phyloP scores from a whole-genome alignment of 2,797 vertebrate genomes.

The Crenichthys baileyi region DNA sequence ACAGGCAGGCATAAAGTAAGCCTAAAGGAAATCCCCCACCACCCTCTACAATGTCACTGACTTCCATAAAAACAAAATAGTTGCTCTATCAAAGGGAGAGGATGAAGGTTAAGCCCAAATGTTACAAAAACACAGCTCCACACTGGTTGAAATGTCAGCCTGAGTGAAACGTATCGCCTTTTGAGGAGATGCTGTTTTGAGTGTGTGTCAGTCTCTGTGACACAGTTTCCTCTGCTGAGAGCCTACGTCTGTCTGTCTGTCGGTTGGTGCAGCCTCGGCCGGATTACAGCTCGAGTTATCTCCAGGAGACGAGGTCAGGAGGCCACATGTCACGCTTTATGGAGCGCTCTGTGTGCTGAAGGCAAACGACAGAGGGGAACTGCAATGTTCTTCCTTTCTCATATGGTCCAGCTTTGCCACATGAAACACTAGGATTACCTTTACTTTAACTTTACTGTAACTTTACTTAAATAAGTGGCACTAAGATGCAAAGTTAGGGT shows the following conservation, averaged over 20 bases:
- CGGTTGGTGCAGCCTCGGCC: constrained; percentile 29
- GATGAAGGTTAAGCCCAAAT: constrained; percentile 18
- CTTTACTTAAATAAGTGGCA: constrained; percentile 39
- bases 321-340: constrained; percentile 41
- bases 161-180: constrained; percentile 56
- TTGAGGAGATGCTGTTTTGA: constrained; percentile 56
- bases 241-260: constrained; percentile 24
- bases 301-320: constrained; percentile 55
- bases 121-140: constrained; percentile 15
- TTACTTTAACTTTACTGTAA: too few species aligned
- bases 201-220: constrained; percentile 44
- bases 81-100: constrained; percentile 32
- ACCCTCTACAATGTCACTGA: constrained; percentile 9
- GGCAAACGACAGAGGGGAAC: constrained; percentile 16
- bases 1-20: constrained; percentile 43
- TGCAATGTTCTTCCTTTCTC: neutral
- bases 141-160: constrained; percentile 65
- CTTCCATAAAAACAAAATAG: constrained; percentile 42
- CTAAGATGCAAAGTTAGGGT: constrained; percentile 59
- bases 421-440: constrained; percentile 11
- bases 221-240: constrained; percentile 36
- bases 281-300: constrained; percentile 48
- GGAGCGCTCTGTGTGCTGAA: constrained; percentile 53
- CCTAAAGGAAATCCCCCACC: constrained; percentile 5
- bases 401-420: constrained; percentile 12